These are phyloP conservation scores for Sigmodon hispidus DNA, from an alignment of 2,113 vertebrate genomes.

Conservation along the genomic window DNA sequence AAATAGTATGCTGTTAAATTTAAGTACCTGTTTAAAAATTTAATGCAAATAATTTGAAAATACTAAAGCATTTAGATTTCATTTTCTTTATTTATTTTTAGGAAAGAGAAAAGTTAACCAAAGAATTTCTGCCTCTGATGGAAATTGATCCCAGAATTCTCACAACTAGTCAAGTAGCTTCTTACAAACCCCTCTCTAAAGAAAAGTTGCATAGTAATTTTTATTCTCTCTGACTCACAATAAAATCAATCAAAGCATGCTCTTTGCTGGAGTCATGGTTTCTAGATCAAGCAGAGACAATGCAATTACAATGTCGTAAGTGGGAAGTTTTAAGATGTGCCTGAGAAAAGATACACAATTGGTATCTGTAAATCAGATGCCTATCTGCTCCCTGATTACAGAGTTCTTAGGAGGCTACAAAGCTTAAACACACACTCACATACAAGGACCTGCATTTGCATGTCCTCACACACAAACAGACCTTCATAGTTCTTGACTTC, in stretches of 20 bases:
- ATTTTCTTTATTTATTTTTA: neutral
- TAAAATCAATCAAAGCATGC: conserved; percentile 53
- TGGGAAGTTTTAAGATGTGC: neutral
- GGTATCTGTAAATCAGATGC: neutral
- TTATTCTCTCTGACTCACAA: neutral
- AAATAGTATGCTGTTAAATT: neutral
- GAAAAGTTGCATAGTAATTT: conserved; percentile 42
- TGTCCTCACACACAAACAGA: neutral
- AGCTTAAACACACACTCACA: neutral
- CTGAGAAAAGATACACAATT: conserved; percentile 1
- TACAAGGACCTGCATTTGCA: neutral
- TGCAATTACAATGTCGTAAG: neutral
- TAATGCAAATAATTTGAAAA: neutral
- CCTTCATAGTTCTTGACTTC: neutral
- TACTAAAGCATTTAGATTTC: neutral
- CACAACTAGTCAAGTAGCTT: neutral
- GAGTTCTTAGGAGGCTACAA: neutral
- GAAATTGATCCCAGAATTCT: conserved; percentile 2
- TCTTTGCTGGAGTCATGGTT: neutral
- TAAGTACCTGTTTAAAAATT: neutral
- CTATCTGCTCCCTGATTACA: neutral
- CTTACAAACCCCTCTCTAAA: conserved; percentile 1
- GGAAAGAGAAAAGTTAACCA: neutral
- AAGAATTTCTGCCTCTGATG: neutral
- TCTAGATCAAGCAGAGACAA: conserved; percentile 25